Evolutionary conservation across 2,888 invertebrate genomes (phyloP), one percentile per base, ranked within the genome.

Genomic region (Achlya flavicornis): DNA sequence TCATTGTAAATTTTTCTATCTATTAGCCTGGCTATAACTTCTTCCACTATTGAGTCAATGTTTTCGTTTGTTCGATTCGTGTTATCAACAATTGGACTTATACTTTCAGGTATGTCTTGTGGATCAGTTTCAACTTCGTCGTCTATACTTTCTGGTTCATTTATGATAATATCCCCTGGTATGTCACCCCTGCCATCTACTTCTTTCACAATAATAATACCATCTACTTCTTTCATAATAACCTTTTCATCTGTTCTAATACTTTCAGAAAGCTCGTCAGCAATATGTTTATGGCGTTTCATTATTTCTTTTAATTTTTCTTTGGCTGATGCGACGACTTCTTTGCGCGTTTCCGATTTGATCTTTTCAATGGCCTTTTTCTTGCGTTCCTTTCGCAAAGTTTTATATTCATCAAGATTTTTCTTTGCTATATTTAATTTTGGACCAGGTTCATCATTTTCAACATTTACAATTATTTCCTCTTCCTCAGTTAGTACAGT

Each of bases 1-100:
- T 91, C 93, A 65, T 94, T 94, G 71, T 93, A 94, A 75, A 94
- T 89, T 85, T 94, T 95, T 74, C 94, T 90, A 78, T 93, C 92
- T 76, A 93, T 87, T 59, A 93, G 83, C 72, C 92, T 89, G 60
- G 75, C 70, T 74, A 94, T 92, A 58, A 93, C 93, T 74, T 94
- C 93, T 78, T 94, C 94, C 1, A 94, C 93, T 66, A 94, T 94
- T 12, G 83, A 83, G 70, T 94, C 90, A 65, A 94, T 84, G 67
- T 88, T 91, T 80, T 90, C 87, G 69, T 89, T 87, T 35, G 84
- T 83, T 53, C 73, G 78, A 65, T 76, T 83, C 57, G 73, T 68
- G 64, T 65, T 66, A 59, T 78, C 73, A 53, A 67, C 63, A 26
- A 67, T 73, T 65, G 77, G 74, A 66, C 72, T 69, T 61, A 68